phyloP scores from a whole-genome alignment of 1,140 invertebrate species.

The Calliphora vicina region DNA sequence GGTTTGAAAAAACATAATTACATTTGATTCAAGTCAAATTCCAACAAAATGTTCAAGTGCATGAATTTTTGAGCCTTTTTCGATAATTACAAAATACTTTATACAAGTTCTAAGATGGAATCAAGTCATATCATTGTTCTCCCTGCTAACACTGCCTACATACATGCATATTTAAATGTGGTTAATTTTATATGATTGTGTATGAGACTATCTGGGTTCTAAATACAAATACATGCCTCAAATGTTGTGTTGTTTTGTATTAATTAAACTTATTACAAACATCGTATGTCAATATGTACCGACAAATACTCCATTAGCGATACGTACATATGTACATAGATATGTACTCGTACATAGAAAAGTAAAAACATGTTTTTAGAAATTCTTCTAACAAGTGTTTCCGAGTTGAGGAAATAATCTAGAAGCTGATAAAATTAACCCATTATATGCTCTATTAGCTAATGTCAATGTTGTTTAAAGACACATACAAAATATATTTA shows the following conservation, averaged over 20 bases:
- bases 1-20: too few species aligned
- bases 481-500: neutral
- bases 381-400: neutral
- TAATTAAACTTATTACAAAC: neutral
- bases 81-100: too few species aligned
- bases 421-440: conserved; percentile 25
- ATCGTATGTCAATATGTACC: neutral
- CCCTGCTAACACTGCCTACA: neutral
- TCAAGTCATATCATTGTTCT: neutral
- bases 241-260: conserved; percentile 1
- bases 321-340: too few species aligned
- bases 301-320: neutral
- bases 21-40: too few species aligned
- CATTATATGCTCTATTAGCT: conserved; percentile 38
- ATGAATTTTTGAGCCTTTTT: too few species aligned
- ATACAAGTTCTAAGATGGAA: too few species aligned
- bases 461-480: conserved; percentile 19
- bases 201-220: neutral
- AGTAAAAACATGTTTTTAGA: neutral
- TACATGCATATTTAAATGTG: neutral
- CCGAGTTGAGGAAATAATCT: neutral
- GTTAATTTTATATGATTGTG: neutral
- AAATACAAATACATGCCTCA: neutral
- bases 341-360: neutral
- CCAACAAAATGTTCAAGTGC: too few species aligned